Evolutionary conservation across 2,888 invertebrate genomes (phyloP).

Genomic region (Agonopterix alstromeriana): DNA sequence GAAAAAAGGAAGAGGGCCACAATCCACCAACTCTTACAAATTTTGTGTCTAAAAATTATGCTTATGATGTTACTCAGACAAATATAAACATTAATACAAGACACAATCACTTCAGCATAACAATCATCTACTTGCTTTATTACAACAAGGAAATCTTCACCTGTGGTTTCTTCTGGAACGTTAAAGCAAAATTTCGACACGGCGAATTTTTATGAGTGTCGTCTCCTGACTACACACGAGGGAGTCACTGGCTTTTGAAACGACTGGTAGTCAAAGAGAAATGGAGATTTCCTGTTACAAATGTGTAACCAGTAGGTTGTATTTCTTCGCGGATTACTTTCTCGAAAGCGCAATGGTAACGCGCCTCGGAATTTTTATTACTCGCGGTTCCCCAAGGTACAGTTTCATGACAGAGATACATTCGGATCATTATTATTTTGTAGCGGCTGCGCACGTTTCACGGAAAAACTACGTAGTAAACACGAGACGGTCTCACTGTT

Average conservation of each 20-base stretch:
- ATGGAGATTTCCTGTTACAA: conserved; percentile 73
- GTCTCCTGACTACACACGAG: conserved; percentile 59
- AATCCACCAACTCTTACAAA: too few species aligned
- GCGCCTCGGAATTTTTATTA: conserved; percentile 66
- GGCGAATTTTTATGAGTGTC: conserved; percentile 71
- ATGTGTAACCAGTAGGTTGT: conserved; percentile 68
- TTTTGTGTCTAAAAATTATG: too few species aligned
- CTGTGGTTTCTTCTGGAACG: conserved; percentile 35
- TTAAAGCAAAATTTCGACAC: conserved; percentile 51
- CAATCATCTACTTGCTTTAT: conserved; percentile 8
- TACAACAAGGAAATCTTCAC: conserved; percentile 36
- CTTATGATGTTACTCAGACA: too few species aligned
- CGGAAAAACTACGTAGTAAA: conserved; percentile 14
- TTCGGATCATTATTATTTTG: conserved; percentile 57
- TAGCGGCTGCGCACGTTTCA: conserved; percentile 34
- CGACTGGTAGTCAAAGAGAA: conserved; percentile 71
- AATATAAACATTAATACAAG: too few species aligned
- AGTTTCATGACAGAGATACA: conserved; percentile 60
- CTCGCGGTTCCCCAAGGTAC: conserved; percentile 54
- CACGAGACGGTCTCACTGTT: too few species aligned
- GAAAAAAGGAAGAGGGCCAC: too few species aligned
- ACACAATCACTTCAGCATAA: too few species aligned
- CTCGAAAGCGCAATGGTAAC: conserved; percentile 60
- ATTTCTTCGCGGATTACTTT: conserved; percentile 71
- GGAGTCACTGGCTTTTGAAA: conserved; percentile 64